Conservation (phyloP, 2,888 invertebrate genomes). For the Cantharis rustica region DNA sequence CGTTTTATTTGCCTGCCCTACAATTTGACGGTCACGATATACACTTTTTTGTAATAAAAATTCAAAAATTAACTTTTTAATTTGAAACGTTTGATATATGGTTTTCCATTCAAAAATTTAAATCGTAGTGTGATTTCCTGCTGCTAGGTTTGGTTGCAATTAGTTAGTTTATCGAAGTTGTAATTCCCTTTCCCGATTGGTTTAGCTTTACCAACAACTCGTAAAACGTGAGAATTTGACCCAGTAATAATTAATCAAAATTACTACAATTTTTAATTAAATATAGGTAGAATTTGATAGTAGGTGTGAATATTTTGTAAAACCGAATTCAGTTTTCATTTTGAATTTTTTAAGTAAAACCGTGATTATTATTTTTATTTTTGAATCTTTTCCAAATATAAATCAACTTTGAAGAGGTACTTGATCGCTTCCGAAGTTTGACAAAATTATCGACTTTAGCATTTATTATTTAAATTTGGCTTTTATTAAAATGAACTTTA, state of each 20-base stretch:
- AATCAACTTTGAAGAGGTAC: not conserved
- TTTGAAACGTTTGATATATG: not conserved
- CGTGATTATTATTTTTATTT: not conserved
- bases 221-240: slow-evolving; percentile 21
- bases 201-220: slow-evolving; percentile 9
- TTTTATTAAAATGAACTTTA: not conserved
- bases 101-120: not conserved
- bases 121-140: not conserved
- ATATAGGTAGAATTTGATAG: not conserved
- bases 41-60: not conserved
- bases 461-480: not conserved
- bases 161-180: slow-evolving; percentile 19
- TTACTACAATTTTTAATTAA: not conserved
- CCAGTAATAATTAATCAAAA: slow-evolving; percentile 12
- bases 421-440: not conserved
- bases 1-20: not conserved
- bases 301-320: not conserved
- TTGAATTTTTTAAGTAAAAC: not conserved
- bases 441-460: not conserved
- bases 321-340: not conserved
- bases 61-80: not conserved
- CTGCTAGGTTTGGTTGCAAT: not conserved
- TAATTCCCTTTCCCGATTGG: slow-evolving; percentile 17
- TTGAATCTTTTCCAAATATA: not conserved
- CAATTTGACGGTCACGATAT: not conserved